These are phyloP conservation scores for Epinephelus malabaricus DNA, from an alignment of 2,797 vertebrate genomes.

Conservation along the genomic window DNA sequence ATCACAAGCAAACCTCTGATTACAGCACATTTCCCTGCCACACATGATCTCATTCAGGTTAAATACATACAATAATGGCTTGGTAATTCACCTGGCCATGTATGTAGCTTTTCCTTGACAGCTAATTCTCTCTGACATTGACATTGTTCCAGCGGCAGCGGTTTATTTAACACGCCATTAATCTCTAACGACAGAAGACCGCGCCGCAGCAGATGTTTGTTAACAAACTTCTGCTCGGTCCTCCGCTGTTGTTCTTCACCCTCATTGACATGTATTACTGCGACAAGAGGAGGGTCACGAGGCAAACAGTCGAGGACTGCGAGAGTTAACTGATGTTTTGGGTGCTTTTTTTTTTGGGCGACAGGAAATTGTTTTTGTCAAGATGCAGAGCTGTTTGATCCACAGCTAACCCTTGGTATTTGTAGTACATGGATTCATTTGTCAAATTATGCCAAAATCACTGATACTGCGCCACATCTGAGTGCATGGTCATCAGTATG, in stretches of 20 bases:
- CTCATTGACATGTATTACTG: slow-evolving; percentile 73
- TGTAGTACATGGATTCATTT: slow-evolving; percentile 44
- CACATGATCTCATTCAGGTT: slow-evolving; percentile 64
- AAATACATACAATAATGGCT: slow-evolving; percentile 74
- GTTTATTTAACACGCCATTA: slow-evolving; percentile 86
- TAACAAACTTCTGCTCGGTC: slow-evolving; percentile 79
- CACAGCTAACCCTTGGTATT: slow-evolving; percentile 38
- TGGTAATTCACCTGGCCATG: slow-evolving; percentile 71
- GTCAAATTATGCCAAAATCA: slow-evolving; percentile 61
- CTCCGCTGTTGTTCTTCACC: slow-evolving; percentile 70
- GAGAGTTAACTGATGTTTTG: slow-evolving; percentile 41
- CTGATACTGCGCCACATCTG: slow-evolving; percentile 52
- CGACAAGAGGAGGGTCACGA: slow-evolving; percentile 63
- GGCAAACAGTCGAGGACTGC: slow-evolving; percentile 27
- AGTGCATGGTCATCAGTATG: slow-evolving; percentile 75
- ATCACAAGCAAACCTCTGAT: slow-evolving; percentile 61
- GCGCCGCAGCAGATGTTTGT: slow-evolving; percentile 85
- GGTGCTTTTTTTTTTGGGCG: slow-evolving; percentile 1
- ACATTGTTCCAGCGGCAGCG: slow-evolving; percentile 80
- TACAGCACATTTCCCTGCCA: slow-evolving; percentile 66
- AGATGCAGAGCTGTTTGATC: slow-evolving; percentile 43
- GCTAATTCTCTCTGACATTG: slow-evolving; percentile 82
- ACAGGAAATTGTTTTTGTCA: slow-evolving; percentile 33
- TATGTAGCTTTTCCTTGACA: slow-evolving; percentile 71
- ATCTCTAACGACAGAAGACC: slow-evolving; percentile 84